Conservation (phyloP, 2,888 invertebrate species). For the Lissonota sp. region DNA sequence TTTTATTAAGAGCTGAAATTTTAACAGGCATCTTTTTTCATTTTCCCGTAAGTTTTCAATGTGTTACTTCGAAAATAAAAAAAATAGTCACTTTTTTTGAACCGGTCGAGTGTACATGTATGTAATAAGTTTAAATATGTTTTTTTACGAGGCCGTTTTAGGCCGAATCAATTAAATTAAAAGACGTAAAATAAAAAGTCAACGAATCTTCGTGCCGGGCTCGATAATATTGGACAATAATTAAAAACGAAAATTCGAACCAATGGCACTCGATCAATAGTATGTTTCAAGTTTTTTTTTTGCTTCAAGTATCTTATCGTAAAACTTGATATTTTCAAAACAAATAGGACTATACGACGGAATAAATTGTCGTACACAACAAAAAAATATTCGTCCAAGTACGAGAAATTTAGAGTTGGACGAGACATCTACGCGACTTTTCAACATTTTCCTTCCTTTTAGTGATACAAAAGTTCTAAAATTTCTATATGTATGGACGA, state of each 20-base stretch:
- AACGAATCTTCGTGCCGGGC: conserved; percentile 26
- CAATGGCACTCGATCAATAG: conserved; percentile 1
- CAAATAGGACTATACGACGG: conserved; percentile 51
- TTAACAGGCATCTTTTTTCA: too few species aligned
- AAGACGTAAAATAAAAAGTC: conserved; percentile 19
- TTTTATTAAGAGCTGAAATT: too few species aligned
- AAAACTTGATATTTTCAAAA: conserved; percentile 44
- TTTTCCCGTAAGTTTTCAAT: too few species aligned
- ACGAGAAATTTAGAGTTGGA: conserved; percentile 36
- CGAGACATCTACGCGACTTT: conserved; percentile 56
- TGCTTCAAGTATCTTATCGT: conserved; percentile 3
- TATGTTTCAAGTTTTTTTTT: conserved; percentile 5
- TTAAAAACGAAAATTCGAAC: not conserved
- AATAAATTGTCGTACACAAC: conserved; percentile 39
- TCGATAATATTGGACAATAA: conserved; percentile 13
- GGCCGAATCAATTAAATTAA: conserved; percentile 46
- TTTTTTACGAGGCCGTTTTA: conserved; percentile 42
- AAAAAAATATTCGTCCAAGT: conserved; percentile 41
- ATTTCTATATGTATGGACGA: conserved; percentile 61
- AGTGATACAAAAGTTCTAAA: conserved; percentile 64
- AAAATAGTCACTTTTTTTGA: too few species aligned
- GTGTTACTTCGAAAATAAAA: too few species aligned
- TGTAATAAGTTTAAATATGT: conserved; percentile 25
- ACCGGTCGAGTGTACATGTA: too few species aligned
- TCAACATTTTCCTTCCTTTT: conserved; percentile 26